Evolutionary conservation across 2,797 vertebrate species (phyloP).

Genomic region (Diceros bicornis): DNA sequence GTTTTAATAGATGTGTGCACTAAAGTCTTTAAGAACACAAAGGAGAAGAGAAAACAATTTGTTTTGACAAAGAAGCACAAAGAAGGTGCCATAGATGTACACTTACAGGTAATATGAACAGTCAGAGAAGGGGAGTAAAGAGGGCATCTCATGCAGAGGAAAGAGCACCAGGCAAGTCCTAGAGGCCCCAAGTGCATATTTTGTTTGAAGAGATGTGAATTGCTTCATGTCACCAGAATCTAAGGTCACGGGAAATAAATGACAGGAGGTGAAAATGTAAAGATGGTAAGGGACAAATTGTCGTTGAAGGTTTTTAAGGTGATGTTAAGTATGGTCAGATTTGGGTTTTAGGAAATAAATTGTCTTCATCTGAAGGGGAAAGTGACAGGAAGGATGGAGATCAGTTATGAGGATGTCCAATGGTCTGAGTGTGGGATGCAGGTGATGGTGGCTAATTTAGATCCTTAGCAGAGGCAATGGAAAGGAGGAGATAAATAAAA

Average conservation of each 20-base stretch:
- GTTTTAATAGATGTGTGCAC: background rate
- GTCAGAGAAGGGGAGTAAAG: background rate
- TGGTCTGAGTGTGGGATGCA: background rate
- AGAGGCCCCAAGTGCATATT: background rate
- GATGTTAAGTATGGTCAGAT: background rate
- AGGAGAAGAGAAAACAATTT: background rate
- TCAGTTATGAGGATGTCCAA: background rate
- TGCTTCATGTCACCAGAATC: background rate
- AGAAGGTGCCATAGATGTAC: background rate
- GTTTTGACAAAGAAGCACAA: background rate
- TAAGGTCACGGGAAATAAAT: background rate
- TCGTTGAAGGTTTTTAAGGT: background rate
- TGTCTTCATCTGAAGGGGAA: background rate
- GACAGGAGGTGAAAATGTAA: conserved; percentile 10
- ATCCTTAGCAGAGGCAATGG: background rate
- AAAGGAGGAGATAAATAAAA: background rate
- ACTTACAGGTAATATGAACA: background rate
- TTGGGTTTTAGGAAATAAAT: background rate
- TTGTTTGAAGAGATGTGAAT: conserved; percentile 34
- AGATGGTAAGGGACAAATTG: background rate
- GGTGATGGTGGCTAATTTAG: background rate
- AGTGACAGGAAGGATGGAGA: background rate
- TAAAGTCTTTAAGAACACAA: conserved; percentile 32
- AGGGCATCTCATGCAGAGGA: background rate
- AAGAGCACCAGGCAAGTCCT: background rate